Conservation (phyloP, 2,797 vertebrate genomes). For the Acestrorhynchus altus region DNA sequence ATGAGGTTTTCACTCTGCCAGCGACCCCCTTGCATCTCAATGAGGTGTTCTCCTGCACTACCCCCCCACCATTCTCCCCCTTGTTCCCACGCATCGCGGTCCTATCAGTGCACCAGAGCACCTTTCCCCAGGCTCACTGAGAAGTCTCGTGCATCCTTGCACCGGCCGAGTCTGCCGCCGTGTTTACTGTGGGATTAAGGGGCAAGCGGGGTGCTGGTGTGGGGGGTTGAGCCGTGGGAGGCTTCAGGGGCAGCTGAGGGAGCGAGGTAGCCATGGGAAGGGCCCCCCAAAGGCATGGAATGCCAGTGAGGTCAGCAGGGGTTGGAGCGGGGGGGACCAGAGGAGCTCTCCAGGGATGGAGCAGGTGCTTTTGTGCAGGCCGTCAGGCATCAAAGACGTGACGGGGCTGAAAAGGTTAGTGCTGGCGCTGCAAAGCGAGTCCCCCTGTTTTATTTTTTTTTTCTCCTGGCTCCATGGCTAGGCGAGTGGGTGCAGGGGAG, state of each 20-base stretch:
- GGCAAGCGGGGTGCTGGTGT: constrained; percentile 50
- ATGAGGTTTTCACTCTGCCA: constrained; percentile 57
- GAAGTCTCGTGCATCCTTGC: constrained; percentile 69
- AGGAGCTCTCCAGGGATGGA: constrained; percentile 75
- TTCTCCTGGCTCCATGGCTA: constrained; percentile 54
- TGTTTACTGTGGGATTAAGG: constrained; percentile 91
- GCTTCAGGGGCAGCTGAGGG: constrained; percentile 71
- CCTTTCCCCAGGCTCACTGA: constrained; percentile 68
- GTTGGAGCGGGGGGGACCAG: constrained; percentile 66
- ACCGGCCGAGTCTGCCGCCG: constrained; percentile 76
- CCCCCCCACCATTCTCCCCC: constrained; percentile 40
- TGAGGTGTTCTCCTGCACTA: constrained; percentile 46
- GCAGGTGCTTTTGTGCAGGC: constrained; percentile 87
- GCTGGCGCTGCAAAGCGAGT: constrained; percentile 75
- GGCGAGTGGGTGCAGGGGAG: constrained; percentile 63
- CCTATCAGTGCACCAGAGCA: constrained; percentile 61
- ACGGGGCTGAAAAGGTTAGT: constrained; percentile 82
- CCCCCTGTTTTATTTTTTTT: constrained; percentile 32
- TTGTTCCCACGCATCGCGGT: constrained; percentile 70
- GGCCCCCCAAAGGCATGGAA: constrained; percentile 82
- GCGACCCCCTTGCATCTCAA: constrained; percentile 65
- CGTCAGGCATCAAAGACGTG: constrained; percentile 81
- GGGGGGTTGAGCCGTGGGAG: constrained; percentile 54
- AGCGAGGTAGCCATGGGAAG: constrained; percentile 90
- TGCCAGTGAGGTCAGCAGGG: constrained; percentile 82